Conservation (phyloP, 1,140 invertebrate species). For the Ooceraea biroi region DNA sequence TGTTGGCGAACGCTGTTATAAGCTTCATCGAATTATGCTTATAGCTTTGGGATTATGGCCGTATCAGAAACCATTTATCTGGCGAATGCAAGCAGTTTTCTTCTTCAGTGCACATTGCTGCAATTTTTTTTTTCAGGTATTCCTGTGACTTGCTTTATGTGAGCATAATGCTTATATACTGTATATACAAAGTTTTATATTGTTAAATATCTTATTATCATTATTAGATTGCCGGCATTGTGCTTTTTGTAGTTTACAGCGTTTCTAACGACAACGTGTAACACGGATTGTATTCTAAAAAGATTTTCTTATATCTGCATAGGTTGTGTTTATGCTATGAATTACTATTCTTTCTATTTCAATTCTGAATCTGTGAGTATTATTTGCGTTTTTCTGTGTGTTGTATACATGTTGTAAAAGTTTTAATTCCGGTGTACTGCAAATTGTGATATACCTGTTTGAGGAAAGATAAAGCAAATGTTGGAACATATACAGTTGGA, state of each 20-base stretch:
- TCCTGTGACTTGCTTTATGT: neutral
- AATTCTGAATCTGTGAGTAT: neutral
- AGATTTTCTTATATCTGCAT: no score
- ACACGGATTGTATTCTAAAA: no score
- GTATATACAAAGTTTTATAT: no score
- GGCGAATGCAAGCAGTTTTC: neutral
- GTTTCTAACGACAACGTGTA: no score
- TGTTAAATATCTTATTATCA: no score
- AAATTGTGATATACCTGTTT: neutral
- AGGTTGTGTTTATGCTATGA: neutral
- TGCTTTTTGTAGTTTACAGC: no score
- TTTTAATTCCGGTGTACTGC: neutral
- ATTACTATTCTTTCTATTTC: constrained; percentile 3
- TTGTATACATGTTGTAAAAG: neutral
- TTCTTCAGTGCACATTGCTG: neutral
- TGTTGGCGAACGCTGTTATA: no score
- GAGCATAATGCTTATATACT: neutral
- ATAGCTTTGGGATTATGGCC: constrained; percentile 3
- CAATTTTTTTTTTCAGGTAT: neutral
- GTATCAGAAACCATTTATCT: neutral
- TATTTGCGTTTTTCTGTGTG: neutral
- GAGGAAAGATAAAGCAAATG: neutral
- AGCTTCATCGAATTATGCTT: no score
- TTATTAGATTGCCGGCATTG: no score
- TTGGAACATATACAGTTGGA: neutral